Base-by-base conservation (phyloP, 2,888 invertebrate genomes). In the Fissipunctia ypsillon region DNA sequence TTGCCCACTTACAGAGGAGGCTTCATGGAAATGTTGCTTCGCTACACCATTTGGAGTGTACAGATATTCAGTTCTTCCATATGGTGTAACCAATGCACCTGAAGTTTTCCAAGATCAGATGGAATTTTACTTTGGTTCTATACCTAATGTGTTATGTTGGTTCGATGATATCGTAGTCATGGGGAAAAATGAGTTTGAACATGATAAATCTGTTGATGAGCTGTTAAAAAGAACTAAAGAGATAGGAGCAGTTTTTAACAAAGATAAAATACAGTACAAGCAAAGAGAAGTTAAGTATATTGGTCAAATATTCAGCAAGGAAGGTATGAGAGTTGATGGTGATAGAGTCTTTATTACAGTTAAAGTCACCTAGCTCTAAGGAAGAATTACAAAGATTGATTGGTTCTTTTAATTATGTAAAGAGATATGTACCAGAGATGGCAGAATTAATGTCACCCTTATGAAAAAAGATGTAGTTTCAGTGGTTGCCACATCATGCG, bases 41-140 rank as follows among this genome's bases (percentile, higher is more conserved):
- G 76, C 76, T 16, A 81, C 69, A 25, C 81, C 76, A 19, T 71
- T 76, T 73, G 76, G 81, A 50, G 76, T 78, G 6, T 78, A 78
- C 54, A 67, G 76, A 48, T 78, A 78, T 71, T 31, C 64, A 25
- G 81, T 81, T 25, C 71, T 78, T 14, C 76, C 81, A 22, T 78
- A 78, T 60, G 78, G 73, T 35, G 64, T 81, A 54, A 69, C 67
- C 50, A 76, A 78, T 71, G 78, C 78, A n/a, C 78, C 78, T 57
- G 81, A 81, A 31, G 41, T 78, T 50, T 80, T 80, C 31, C 63
- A 63, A 45, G 63, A 63, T 19, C 28, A 45, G 22, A 45, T 63
- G 43, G 63, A 63, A 63, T 45, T 22, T 63, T 43, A 63, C 31
- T 63, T 48, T 45, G 63, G 63, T 22, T 31, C 28, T 22, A 43